Evolutionary conservation across 2,888 invertebrate species (phyloP), one percentile per base, ranked within the genome.

Genomic region (Ceriagrion tenellum): DNA sequence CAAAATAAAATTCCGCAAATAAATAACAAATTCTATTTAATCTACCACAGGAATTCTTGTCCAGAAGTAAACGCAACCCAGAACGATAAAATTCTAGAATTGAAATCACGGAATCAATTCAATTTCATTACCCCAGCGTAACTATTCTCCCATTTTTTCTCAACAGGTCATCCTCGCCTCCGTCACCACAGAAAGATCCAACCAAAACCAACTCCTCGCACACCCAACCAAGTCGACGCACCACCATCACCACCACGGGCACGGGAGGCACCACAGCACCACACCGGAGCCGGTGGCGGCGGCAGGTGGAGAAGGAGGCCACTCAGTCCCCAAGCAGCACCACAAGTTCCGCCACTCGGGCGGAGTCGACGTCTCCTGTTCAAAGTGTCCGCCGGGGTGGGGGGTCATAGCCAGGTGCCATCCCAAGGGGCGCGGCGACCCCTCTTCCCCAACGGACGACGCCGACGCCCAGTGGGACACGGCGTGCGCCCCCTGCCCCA

Each of bases 361-460:
- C 4, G 89, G 55, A 16, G n/a, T 97, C 74, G 97, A 97, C 95
- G 96, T 96, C 35, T 96, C 96, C 95, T 97, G 97, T 96, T 96
- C 96, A 96, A 96, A 96, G 96, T 97, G 97, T 96, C 96, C 96
- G 91, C 97, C 97, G 95, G 97, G 97, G 55, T 97, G 96, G 96
- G 97, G 97, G 40, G 97, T 96, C 59, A 96, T 96, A 74, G 96
- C 96, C 55, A 96, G 96, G 55, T 96, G 96, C 91, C 81, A 81
- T 16, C 81, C 81, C 13, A 81, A 18, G 81, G 35, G 81, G 4
- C 81, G 81, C 30, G 81, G 81, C 0, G 69, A n/a, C 26, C 59
- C 59, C 59, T 59, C 59, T 13, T 59, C 59, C 1, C 18, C 16
- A 0, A 20, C 18, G 18, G 35, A 35, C 13, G 20, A 69, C 69